Evolutionary conservation across 92 coral and sea anemone species (phyloP).

Genomic region (Porites divaricata): DNA sequence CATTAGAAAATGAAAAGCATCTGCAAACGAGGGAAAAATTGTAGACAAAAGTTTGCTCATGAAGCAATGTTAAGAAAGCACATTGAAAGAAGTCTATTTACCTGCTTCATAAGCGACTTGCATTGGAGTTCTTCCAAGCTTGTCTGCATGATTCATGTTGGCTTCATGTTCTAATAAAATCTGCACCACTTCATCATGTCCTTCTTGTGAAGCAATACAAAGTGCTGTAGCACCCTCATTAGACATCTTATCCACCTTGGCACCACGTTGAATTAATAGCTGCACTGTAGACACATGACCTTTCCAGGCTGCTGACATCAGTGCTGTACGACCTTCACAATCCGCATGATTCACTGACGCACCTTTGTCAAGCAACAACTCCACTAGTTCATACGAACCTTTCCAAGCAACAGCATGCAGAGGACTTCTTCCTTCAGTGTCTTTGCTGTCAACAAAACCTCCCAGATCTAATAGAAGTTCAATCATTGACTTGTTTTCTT

Average conservation of each 20-base stretch:
- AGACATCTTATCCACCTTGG: conserved; percentile 84
- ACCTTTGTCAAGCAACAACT: conserved; percentile 80
- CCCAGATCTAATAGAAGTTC: conserved; percentile 77
- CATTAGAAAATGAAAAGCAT: too few relatives aligned
- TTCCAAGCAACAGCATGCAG: conserved; percentile 96
- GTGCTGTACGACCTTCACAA: conserved; percentile 86
- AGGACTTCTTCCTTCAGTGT: conserved; percentile 90
- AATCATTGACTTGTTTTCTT: conserved; percentile 88
- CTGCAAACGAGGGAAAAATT: too few relatives aligned
- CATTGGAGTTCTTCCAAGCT: conserved; percentile 95
- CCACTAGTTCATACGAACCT: conserved; percentile 84
- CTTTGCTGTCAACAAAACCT: conserved; percentile 84
- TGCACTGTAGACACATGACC: conserved; percentile 90
- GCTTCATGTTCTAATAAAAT: conserved; percentile 89
- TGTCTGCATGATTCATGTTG: conserved; percentile 86
- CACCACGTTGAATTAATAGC: conserved; percentile 89
- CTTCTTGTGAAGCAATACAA: conserved; percentile 96
- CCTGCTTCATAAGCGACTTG: conserved; percentile 99
- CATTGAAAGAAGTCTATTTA: background rate
- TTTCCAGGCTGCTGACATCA: conserved; percentile 99
- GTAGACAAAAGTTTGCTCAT: background rate
- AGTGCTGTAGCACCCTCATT: conserved; percentile 94
- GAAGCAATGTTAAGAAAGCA: background rate
- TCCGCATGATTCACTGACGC: conserved; percentile 87
- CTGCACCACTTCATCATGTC: conserved; percentile 98